Percentiles rank a stretch among this genome's conserved stretches.
phyloP scores from a whole-genome alignment of 1,140 invertebrate genomes.

The Drosophila melanica region DNA sequence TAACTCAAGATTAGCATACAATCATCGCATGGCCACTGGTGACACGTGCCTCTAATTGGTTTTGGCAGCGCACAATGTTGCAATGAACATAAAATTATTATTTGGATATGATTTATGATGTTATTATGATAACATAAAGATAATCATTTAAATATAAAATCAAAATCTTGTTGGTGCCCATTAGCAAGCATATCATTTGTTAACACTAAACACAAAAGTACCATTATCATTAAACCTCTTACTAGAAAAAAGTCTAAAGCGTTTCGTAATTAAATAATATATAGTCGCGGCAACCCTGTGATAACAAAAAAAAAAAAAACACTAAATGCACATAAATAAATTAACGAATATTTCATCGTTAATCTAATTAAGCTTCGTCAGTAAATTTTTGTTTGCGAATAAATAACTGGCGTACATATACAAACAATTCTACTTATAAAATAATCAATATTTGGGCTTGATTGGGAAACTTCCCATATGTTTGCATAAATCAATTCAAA shows the following conservation, averaged over 20 bases:
- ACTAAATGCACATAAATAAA: not conserved
- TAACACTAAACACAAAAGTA: not conserved
- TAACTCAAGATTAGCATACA: slow-evolving; percentile 19
- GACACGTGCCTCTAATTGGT: slow-evolving; percentile 12
- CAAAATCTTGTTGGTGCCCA: not conserved
- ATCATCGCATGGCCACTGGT: not conserved
- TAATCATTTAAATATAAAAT: not conserved
- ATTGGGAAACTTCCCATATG: too few relatives aligned
- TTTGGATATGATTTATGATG: not conserved
- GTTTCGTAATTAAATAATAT: slow-evolving; percentile 9
- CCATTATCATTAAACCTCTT: slow-evolving; percentile 6
- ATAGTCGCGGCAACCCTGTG: not conserved
- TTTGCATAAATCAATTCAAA: too few relatives aligned
- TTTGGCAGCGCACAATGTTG: slow-evolving; percentile 5
- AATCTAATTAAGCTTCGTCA: slow-evolving; percentile 9
- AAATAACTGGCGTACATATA: too few relatives aligned
- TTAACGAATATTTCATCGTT: not conserved
- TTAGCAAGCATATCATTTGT: not conserved
- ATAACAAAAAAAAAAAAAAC: not conserved
- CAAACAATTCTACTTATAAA: too few relatives aligned
- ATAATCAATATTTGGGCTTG: too few relatives aligned
- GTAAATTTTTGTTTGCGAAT: not conserved
- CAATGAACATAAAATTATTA: not conserved
- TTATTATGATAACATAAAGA: slow-evolving; percentile 1
- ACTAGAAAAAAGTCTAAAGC: not conserved